These are phyloP conservation scores for Podarcis cretensis DNA, from an alignment of 2,113 vertebrate species.

Conservation along the genomic window DNA sequence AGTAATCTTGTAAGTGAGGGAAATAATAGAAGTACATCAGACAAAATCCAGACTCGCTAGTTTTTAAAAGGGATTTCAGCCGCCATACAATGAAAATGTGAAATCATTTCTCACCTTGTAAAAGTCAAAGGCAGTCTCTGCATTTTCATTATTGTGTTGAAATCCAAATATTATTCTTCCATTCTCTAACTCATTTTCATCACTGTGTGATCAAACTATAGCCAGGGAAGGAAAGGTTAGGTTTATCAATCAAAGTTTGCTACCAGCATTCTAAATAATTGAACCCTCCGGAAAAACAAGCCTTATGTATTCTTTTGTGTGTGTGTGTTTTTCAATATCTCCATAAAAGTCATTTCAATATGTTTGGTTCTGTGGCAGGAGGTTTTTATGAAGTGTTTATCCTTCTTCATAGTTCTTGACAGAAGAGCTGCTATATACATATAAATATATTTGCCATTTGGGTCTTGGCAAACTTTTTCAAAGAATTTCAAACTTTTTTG, in stretches of 20 bases:
- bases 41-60: constrained; percentile 32
- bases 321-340: constrained; percentile 64
- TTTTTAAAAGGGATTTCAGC: constrained; percentile 56
- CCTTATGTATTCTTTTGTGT: constrained; percentile 43
- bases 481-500: background rate
- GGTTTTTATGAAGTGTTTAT: constrained; percentile 60
- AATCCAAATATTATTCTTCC: constrained; percentile 76
- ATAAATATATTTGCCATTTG: constrained; percentile 17
- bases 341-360: constrained; percentile 75
- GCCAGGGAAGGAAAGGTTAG: constrained; percentile 69
- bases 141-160: constrained; percentile 75
- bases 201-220: constrained; percentile 70
- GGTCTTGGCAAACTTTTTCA: background rate
- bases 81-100: constrained; percentile 59
- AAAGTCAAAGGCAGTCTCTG: constrained; percentile 70
- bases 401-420: constrained; percentile 47
- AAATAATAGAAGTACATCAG: constrained; percentile 54
- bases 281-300: constrained; percentile 73
- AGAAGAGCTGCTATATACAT: constrained; percentile 25
- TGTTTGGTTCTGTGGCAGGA: constrained; percentile 58
- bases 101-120: constrained; percentile 72
- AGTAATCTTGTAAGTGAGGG: constrained; percentile 44
- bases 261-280: constrained; percentile 74
- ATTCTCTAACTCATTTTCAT: constrained; percentile 74
- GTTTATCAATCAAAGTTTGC: constrained; percentile 77